A percentile compares a stretch with the other conserved stretches of the same genome.
Conservation (phyloP, 2,113 vertebrate species). For the Tetrax tetrax region DNA sequence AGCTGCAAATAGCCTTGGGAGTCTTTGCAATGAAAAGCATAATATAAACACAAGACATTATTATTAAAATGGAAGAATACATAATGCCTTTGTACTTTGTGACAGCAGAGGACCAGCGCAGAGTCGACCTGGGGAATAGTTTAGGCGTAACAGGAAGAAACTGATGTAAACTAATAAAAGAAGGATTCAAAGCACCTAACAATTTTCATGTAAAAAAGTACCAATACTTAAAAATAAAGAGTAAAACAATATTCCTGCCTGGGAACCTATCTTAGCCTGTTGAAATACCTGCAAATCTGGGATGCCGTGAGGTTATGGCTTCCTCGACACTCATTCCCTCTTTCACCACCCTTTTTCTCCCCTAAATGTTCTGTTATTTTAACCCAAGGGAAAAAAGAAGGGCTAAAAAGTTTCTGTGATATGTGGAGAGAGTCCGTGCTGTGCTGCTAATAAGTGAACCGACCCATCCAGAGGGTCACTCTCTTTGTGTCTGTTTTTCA, state of each 20-base stretch:
- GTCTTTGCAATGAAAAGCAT: slow-evolving; percentile 37
- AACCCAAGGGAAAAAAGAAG: background rate
- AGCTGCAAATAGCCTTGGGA: slow-evolving; percentile 65
- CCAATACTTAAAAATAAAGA: background rate
- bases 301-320: background rate
- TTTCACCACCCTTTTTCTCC: background rate
- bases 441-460: background rate
- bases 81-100: slow-evolving; percentile 53
- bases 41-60: slow-evolving; percentile 39
- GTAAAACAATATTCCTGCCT: background rate
- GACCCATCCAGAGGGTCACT: background rate
- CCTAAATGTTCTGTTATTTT: background rate
- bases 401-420: background rate
- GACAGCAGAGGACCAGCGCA: slow-evolving; percentile 25
- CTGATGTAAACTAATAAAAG: slow-evolving; percentile 55
- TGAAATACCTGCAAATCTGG: background rate
- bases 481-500: slow-evolving; percentile 47
- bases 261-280: background rate
- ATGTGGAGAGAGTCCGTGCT: background rate
- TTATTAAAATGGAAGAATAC: slow-evolving; percentile 59
- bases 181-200: slow-evolving; percentile 29
- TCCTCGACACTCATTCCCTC: background rate
- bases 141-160: slow-evolving; percentile 37
- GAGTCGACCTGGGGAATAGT: background rate
- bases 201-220: slow-evolving; percentile 1